These are phyloP conservation scores for Uropsilus gracilis DNA, from an alignment of 2,113 vertebrate species.

Conservation along the genomic window DNA sequence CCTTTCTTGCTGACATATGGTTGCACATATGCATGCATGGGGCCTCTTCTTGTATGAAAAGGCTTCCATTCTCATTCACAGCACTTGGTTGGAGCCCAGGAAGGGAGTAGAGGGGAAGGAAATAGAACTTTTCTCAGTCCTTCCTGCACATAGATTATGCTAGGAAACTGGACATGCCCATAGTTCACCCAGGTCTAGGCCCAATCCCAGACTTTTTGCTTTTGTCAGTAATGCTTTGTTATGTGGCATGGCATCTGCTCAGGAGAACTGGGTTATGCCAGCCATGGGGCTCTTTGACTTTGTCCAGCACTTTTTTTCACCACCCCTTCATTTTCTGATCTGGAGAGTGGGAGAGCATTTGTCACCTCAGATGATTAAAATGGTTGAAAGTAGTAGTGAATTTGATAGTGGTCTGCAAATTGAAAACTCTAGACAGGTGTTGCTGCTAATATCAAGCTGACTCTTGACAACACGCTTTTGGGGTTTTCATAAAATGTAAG, in stretches of 20 bases:
- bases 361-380: not conserved
- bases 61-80: not conserved
- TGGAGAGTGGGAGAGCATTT: not conserved
- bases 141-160: not conserved
- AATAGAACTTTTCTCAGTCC: not conserved
- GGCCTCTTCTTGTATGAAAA: not conserved
- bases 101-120: not conserved
- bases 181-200: too few relatives aligned
- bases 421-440: not conserved
- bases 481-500: not conserved
- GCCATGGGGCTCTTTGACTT: not conserved
- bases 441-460: not conserved
- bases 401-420: not conserved
- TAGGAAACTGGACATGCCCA: not conserved
- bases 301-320: not conserved
- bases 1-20: not conserved
- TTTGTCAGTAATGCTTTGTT: not conserved
- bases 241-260: not conserved
- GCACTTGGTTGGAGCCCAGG: not conserved
- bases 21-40: not conserved
- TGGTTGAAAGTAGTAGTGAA: not conserved
- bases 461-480: not conserved
- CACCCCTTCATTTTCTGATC: not conserved
- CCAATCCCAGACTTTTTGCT: not conserved
- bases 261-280: not conserved